Percentiles rank a stretch among this genome's conserved stretches.
Evolutionary conservation across 2,888 invertebrate species (phyloP).

Genomic region (Belgica antarctica): DNA sequence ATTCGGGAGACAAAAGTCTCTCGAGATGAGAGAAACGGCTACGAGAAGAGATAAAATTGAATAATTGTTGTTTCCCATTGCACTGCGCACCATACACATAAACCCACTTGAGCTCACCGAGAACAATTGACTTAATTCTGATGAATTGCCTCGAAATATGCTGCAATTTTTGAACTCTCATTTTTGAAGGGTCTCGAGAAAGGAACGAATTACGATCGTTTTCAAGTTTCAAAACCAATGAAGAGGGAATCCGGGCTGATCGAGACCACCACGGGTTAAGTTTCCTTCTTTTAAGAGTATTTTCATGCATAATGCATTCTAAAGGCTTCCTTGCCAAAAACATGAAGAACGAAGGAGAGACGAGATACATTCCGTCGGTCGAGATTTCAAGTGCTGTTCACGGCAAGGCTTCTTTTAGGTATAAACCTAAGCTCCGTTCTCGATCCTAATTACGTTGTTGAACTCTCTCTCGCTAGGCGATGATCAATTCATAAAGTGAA

Average conservation of each 20-base stretch:
- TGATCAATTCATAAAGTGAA: no score
- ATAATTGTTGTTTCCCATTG: conserved; percentile 39
- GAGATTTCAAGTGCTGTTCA: neutral
- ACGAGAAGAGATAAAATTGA: conserved; percentile 33
- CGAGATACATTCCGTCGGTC: neutral
- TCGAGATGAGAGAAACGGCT: neutral
- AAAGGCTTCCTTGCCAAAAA: conserved; percentile 22
- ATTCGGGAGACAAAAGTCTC: no score
- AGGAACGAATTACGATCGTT: neutral
- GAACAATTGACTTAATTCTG: conserved; percentile 42
- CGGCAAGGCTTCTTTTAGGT: neutral
- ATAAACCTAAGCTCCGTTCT: neutral
- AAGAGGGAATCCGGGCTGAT: neutral
- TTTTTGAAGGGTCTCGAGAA: neutral
- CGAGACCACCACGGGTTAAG: conserved; percentile 20
- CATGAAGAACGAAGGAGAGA: no score
- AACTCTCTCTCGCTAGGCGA: neutral
- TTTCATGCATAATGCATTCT: neutral
- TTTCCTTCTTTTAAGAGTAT: neutral
- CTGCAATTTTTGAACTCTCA: neutral
- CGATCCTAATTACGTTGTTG: neutral
- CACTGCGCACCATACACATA: conserved; percentile 33
- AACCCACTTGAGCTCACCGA: conserved; percentile 35
- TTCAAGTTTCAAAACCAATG: neutral
- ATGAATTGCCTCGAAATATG: conserved; percentile 40